A percentile compares a stretch with the other conserved stretches of the same genome.
phyloP scores from a whole-genome alignment of 2,113 vertebrate genomes.

The Ptilonorhynchus violaceus region DNA sequence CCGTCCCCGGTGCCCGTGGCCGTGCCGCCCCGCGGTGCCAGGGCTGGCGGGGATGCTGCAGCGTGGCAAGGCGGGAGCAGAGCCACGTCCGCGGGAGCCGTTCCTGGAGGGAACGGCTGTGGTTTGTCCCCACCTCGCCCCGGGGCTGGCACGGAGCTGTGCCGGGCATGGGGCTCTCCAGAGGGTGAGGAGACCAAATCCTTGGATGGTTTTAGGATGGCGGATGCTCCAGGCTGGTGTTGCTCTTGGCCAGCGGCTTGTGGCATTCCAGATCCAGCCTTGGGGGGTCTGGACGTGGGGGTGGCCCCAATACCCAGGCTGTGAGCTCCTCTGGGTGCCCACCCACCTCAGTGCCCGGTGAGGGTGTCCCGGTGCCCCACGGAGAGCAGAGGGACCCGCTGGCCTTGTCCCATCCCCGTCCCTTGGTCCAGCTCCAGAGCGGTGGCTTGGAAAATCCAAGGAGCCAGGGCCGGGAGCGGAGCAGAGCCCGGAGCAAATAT shows the following conservation, averaged over 20 bases:
- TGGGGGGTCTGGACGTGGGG: accelerated
- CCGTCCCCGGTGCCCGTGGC: neutral
- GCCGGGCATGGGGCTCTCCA: accelerated
- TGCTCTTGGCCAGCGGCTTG: neutral
- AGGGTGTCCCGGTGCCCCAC: accelerated
- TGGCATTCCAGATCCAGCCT: neutral
- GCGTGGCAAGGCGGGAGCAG: neutral
- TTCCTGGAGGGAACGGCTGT: neutral
- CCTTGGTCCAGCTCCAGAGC: neutral
- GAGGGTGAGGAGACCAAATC: neutral
- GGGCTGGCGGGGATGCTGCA: neutral
- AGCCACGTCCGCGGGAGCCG: neutral
- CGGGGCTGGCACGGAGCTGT: accelerated
- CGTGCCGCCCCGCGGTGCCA: neutral
- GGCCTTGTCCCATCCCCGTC: neutral
- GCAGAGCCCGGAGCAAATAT: neutral
- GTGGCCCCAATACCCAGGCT: accelerated
- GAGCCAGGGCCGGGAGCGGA: neutral
- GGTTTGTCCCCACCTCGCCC: neutral
- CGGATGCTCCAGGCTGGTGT: neutral
- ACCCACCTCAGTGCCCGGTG: neutral
- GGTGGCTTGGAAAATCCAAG: neutral
- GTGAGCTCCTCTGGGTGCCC: neutral
- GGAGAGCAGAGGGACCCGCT: accelerated
- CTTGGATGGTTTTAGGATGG: neutral